Conservation (phyloP, 2,888 invertebrate species). For the Plebejus anna region DNA sequence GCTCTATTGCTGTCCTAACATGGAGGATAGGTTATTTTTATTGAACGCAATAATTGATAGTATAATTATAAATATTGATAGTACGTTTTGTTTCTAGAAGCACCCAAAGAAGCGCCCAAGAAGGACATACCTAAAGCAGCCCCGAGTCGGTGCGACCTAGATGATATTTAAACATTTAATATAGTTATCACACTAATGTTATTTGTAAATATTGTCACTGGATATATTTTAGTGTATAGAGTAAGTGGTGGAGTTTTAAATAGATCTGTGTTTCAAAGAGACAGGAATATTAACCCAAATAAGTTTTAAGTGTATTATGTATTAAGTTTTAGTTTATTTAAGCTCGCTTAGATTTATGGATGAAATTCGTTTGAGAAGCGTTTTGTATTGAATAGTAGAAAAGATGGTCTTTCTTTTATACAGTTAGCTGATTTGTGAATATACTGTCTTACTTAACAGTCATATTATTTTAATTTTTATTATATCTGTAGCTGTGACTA, state of each 20-base stretch:
- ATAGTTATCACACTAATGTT: background rate
- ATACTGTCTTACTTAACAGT: background rate
- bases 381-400: background rate
- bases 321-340: background rate
- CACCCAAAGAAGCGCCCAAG: slow-evolving; percentile 51
- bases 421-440: background rate
- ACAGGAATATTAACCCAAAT: background rate
- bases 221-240: slow-evolving; percentile 8
- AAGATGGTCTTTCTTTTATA: background rate
- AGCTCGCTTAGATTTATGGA: background rate
- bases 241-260: slow-evolving; percentile 9
- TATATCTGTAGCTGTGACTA: slow-evolving; percentile 10
- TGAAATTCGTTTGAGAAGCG: background rate
- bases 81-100: slow-evolving; percentile 31
- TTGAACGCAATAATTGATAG: background rate
- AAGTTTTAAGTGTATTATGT: background rate
- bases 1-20: background rate
- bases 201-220: slow-evolving; percentile 24
- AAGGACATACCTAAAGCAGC: slow-evolving; percentile 43
- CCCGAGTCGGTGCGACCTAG: slow-evolving; percentile 56
- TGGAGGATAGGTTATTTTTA: background rate
- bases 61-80: slow-evolving; percentile 27
- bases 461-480: background rate
- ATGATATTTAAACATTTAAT: slow-evolving; percentile 41
- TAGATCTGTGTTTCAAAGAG: slow-evolving; percentile 27